Conservation (phyloP, 1,140 invertebrate genomes). For the Aphelenchoides fujianensis region DNA sequence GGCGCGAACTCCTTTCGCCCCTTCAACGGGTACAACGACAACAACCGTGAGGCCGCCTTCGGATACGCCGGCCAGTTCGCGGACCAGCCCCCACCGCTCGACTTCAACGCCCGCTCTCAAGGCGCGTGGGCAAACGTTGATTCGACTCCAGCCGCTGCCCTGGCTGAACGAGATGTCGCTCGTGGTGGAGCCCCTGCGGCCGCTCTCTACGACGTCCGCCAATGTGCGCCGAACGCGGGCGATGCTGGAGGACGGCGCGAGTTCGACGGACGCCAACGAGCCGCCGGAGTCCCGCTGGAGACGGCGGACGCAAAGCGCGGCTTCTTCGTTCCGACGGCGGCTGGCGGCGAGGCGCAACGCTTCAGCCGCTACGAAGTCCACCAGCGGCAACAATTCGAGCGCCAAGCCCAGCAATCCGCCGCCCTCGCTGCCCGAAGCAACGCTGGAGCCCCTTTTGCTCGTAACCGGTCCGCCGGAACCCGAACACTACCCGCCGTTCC, state of each 20-base stretch:
- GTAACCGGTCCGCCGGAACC: background rate
- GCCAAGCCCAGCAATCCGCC: background rate
- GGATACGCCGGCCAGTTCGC: conserved; percentile 18
- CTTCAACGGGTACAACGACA: conserved; percentile 14
- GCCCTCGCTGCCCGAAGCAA: too few species aligned
- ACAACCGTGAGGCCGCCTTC: conserved; percentile 14
- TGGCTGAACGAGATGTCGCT: conserved; percentile 26
- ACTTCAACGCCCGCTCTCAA: conserved; percentile 22
- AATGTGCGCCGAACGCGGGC: background rate
- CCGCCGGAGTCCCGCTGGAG: conserved; percentile 7
- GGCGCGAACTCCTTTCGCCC: conserved; percentile 11
- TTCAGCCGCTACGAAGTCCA: conserved; percentile 13
- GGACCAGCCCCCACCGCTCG: conserved; percentile 5
- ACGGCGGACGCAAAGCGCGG: conserved; percentile 19
- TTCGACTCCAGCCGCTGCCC: conserved; percentile 34
- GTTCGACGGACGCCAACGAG: conserved; percentile 6
- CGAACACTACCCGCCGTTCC: conserved; percentile 33
- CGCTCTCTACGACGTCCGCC: conserved; percentile 14
- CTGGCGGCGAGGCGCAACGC: background rate
- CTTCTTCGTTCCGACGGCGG: too few species aligned
- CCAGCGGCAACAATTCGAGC: conserved; percentile 9
- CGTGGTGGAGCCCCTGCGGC: conserved; percentile 24
- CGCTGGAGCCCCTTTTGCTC: conserved; percentile 15
- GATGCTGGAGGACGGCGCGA: conserved; percentile 16
- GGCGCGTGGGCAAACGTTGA: conserved; percentile 26